phyloP scores from a whole-genome alignment of 2,797 vertebrate genomes.

The Dicrostonyx torquatus region DNA sequence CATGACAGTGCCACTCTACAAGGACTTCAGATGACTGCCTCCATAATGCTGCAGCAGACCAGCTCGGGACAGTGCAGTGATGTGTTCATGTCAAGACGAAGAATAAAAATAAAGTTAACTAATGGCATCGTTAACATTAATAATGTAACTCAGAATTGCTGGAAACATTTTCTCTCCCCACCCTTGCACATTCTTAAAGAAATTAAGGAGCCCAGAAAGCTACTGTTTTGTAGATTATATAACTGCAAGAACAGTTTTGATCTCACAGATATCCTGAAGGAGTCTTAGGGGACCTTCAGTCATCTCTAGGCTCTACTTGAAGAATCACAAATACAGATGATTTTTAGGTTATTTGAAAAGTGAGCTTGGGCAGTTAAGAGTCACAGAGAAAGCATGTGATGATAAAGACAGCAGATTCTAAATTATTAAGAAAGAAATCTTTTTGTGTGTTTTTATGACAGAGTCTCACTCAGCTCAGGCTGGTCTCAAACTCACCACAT shows the following conservation, averaged over 20 bases:
- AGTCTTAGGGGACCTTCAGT: not conserved
- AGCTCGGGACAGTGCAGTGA: slow-evolving; percentile 5
- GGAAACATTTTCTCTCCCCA: not conserved
- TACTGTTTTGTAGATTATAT: slow-evolving; percentile 24
- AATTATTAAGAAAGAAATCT: not conserved
- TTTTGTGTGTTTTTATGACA: not conserved
- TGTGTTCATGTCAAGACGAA: slow-evolving; percentile 9
- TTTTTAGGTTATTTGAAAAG: slow-evolving; percentile 57
- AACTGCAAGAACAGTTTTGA: slow-evolving; percentile 52
- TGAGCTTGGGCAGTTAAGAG: slow-evolving; percentile 31
- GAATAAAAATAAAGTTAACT: slow-evolving; percentile 35
- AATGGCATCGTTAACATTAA: not conserved
- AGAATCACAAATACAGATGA: slow-evolving; percentile 13
- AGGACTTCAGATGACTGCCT: slow-evolving; percentile 26
- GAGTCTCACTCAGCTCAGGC: not conserved
- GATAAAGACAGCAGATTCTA: slow-evolving; percentile 9
- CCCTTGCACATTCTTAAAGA: slow-evolving; percentile 18
- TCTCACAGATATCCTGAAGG: not conserved
- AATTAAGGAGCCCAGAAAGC: slow-evolving; percentile 9
- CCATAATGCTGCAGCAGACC: not conserved
- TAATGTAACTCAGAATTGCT: not conserved
- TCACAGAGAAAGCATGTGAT: slow-evolving; percentile 32
- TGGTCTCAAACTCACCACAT: not conserved
- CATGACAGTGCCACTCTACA: slow-evolving; percentile 23
- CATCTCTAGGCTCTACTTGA: slow-evolving; percentile 35